Evolutionary conservation across 2,888 invertebrate species (phyloP).

Genomic region (Drosophila cognata): DNA sequence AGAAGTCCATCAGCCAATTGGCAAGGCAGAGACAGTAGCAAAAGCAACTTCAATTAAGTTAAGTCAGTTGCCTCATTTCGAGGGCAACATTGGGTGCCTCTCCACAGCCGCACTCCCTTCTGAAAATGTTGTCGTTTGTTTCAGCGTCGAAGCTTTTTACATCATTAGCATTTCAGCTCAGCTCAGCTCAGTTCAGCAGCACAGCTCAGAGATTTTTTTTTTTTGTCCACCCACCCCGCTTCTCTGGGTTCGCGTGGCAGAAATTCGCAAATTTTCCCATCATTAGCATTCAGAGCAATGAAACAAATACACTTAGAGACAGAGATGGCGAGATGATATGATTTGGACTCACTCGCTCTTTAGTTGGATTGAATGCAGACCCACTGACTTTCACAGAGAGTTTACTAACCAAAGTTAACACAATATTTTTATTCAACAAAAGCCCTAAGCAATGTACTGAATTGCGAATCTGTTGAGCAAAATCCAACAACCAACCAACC

Average conservation of each 20-base stretch:
- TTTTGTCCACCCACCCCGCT: slow-evolving; percentile 4
- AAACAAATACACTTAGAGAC: slow-evolving; percentile 77
- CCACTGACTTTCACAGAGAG: slow-evolving; percentile 28
- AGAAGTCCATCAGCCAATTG: slow-evolving; percentile 38
- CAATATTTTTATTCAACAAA: slow-evolving; percentile 76
- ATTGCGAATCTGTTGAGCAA: slow-evolving; percentile 51
- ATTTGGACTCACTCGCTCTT: slow-evolving; percentile 12
- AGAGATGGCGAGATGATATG: slow-evolving; percentile 46
- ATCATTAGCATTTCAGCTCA: slow-evolving; percentile 75
- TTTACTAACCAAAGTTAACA: slow-evolving; percentile 74
- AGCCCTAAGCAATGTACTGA: slow-evolving; percentile 60
- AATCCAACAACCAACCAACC: slow-evolving; percentile 11
- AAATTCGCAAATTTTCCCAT: slow-evolving; percentile 81
- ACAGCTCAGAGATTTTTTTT: slow-evolving; percentile 25
- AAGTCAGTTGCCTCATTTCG: slow-evolving; percentile 80
- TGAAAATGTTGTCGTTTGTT: slow-evolving; percentile 77
- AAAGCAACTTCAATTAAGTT: slow-evolving; percentile 78
- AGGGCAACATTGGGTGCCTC: slow-evolving; percentile 44
- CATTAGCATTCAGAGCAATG: slow-evolving; percentile 81
- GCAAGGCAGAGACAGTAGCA: slow-evolving; percentile 33
- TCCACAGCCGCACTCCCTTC: neutral
- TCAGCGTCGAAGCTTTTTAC: slow-evolving; percentile 76
- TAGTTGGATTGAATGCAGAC: slow-evolving; percentile 11
- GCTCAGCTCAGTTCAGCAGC: slow-evolving; percentile 30
- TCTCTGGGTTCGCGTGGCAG: slow-evolving; percentile 45